Conservation (phyloP, 2,113 vertebrate species). For the Pollimyrus isidori region DNA sequence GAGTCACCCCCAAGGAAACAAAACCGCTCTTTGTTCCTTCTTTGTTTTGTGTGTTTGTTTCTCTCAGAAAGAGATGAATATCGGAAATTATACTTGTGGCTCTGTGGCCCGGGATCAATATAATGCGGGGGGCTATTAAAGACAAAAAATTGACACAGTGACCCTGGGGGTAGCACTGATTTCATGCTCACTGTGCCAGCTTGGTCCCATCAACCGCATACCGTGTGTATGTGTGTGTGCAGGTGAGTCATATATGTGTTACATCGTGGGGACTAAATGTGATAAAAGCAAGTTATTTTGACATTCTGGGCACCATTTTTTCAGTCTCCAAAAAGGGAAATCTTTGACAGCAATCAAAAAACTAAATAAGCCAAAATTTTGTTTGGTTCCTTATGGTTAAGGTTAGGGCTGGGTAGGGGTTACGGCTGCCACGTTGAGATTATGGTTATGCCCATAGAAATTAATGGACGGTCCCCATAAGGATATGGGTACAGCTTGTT, state of each 20-base stretch:
- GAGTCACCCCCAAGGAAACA: not conserved
- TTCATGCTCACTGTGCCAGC: not conserved
- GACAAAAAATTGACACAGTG: not conserved
- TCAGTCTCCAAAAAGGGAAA: not conserved
- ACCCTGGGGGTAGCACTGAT: not conserved
- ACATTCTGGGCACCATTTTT: not conserved
- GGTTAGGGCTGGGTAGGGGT: not conserved
- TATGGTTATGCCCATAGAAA: not conserved
- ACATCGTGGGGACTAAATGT: not conserved
- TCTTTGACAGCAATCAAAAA: not conserved
- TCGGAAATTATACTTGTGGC: not conserved
- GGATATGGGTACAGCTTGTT: not conserved
- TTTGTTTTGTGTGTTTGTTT: not conserved
- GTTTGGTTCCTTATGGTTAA: not conserved
- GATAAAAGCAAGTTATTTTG: not conserved
- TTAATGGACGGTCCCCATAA: not conserved
- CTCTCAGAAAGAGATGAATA: not conserved
- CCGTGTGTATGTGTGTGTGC: not conserved
- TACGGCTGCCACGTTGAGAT: not conserved
- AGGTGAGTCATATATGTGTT: not conserved
- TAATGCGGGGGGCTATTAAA: not conserved
- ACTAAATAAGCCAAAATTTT: not conserved
- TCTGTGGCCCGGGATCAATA: not conserved
- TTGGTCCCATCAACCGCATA: not conserved
- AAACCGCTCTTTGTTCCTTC: not conserved